Conservation (phyloP, 2,888 invertebrate species). For the Pristionchus exspectatus region DNA sequence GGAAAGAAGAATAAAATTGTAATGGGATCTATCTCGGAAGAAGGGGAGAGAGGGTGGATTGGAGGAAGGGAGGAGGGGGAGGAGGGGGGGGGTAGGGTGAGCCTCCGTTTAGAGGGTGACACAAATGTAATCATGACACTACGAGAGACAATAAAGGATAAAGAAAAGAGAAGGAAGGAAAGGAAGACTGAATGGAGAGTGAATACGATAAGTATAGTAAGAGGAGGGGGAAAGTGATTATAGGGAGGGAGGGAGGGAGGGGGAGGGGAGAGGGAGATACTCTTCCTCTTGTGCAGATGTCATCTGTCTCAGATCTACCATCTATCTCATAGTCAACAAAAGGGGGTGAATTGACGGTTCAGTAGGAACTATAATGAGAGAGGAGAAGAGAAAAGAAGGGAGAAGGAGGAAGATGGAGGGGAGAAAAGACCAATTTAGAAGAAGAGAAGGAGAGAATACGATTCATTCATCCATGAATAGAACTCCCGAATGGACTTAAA, state of each 20-base stretch:
- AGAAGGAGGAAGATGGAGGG: constrained; percentile 7
- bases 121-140: constrained; percentile 11
- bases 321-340: constrained; percentile 4
- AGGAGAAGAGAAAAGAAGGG: constrained; percentile 3
- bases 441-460: constrained; percentile 42
- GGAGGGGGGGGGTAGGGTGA: neutral
- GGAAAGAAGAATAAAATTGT: constrained; percentile 39
- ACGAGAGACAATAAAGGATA: constrained; percentile 20
- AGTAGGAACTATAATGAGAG: constrained; percentile 32
- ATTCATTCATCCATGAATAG: constrained; percentile 34
- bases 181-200: constrained; percentile 35
- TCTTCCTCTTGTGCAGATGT: constrained; percentile 25
- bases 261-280: neutral
- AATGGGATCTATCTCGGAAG: constrained; percentile 38
- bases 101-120: constrained; percentile 29
- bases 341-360: constrained; percentile 24
- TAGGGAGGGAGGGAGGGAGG: neutral
- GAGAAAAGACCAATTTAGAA: constrained; percentile 21
- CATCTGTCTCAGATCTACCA: constrained; percentile 37
- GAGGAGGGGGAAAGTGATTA: constrained; percentile 27
- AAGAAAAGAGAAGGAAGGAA: constrained; percentile 24
- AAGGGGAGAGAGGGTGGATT: neutral
- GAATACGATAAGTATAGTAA: constrained; percentile 36
- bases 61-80: neutral
- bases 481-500: constrained; percentile 9